Evolutionary conservation across 2,113 vertebrate species (phyloP).

Genomic region (Ariopsis seemanni): DNA sequence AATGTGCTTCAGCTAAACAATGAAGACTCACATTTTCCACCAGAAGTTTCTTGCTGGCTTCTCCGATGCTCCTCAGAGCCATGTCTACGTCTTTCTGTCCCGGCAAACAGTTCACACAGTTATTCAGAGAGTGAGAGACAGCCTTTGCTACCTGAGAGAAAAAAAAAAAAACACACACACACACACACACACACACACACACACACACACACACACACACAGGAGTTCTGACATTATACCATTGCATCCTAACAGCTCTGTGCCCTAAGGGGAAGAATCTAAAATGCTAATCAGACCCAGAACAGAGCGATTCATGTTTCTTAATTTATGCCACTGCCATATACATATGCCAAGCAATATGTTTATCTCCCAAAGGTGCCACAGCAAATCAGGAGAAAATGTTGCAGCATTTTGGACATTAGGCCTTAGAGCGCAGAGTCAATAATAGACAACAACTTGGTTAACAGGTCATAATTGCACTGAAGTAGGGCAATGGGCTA

Average conservation of each 20-base stretch:
- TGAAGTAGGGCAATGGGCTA: conserved; percentile 47
- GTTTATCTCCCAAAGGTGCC: conserved; percentile 64
- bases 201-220: conserved; percentile 16
- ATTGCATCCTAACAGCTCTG: conserved; percentile 58
- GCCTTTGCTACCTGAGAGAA: conserved; percentile 92
- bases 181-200: conserved; percentile 47
- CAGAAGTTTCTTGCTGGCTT: conserved; percentile 97
- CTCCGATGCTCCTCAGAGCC: conserved; percentile 95
- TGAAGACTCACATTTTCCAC: conserved; percentile 85
- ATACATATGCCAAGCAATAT: conserved; percentile 68
- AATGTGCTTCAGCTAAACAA: conserved; percentile 24
- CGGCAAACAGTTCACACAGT: conserved; percentile 97
- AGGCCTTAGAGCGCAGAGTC: conserved; percentile 46
- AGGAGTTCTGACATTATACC: conserved; percentile 40
- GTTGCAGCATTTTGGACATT: conserved; percentile 56
- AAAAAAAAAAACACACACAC: conserved; percentile 4
- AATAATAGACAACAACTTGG: conserved; percentile 59
- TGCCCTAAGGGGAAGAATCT: conserved; percentile 44
- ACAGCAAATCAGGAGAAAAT: conserved; percentile 60
- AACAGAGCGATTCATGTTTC: conserved; percentile 60
- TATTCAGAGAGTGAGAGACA: conserved; percentile 96
- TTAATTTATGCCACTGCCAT: conserved; percentile 68
- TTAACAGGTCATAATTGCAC: conserved; percentile 58
- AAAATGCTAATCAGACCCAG: conserved; percentile 64
- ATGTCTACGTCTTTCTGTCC: conserved; percentile 99